Evolutionary conservation across 2,888 invertebrate genomes (phyloP).

Genomic region (Meganola albula): DNA sequence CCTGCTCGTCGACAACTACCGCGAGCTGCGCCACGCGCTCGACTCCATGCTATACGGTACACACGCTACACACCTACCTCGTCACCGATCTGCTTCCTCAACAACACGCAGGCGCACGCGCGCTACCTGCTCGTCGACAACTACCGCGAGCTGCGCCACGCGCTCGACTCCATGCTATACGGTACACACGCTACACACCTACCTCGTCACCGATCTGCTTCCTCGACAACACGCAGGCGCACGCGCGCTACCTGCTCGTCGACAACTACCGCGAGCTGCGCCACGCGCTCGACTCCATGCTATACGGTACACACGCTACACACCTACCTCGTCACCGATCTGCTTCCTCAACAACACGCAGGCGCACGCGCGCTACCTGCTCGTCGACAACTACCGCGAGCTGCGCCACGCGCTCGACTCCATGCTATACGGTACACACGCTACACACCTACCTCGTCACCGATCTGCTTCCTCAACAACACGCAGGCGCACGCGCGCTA

Average conservation of each 20-base stretch:
- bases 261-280: conserved; percentile 86
- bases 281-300: conserved; percentile 78
- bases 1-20: conserved; percentile 85
- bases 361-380: conserved; percentile 82
- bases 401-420: conserved; percentile 81
- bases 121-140: conserved; percentile 84
- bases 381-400: conserved; percentile 86
- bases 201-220: conserved; percentile 82
- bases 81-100: conserved; percentile 83
- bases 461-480: conserved; percentile 82
- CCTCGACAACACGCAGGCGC: conserved; percentile 82
- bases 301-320: no score
- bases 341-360: conserved; percentile 85
- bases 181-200: no score
- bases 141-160: conserved; percentile 83
- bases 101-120: conserved; percentile 84
- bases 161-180: conserved; percentile 81
- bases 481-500: conserved; percentile 84
- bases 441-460: no score
- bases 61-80: no score
- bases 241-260: conserved; percentile 84
- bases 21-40: conserved; percentile 82
- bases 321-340: no score
- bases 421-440: conserved; percentile 83
- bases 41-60: conserved; percentile 82